These are phyloP conservation scores for Characodon lateralis DNA, from an alignment of 2,797 vertebrate species.

Conservation along the genomic window DNA sequence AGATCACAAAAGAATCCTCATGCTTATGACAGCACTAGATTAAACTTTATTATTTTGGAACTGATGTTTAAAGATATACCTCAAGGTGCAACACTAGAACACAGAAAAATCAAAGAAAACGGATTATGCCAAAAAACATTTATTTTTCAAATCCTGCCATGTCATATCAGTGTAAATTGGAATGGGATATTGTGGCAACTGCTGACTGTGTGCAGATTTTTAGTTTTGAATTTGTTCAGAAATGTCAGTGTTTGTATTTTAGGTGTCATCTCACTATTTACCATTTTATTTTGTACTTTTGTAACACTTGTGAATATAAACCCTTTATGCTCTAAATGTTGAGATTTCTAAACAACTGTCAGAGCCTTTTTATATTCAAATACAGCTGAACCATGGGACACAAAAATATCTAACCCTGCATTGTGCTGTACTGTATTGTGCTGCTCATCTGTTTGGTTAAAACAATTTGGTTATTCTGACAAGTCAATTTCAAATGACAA, in stretches of 20 bases:
- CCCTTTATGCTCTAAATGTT: neutral
- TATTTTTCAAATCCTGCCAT: neutral
- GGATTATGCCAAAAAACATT: conserved; percentile 3
- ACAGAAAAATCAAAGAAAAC: conserved; percentile 16
- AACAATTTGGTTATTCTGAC: conserved; percentile 1
- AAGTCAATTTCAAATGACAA: conserved; percentile 23
- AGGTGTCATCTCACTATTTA: conserved; percentile 4
- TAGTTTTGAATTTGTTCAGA: conserved; percentile 12
- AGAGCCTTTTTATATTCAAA: no score
- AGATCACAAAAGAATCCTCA: neutral
- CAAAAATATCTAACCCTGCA: neutral
- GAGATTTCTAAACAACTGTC: neutral
- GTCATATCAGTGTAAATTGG: conserved; percentile 19
- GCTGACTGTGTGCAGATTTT: conserved; percentile 2
- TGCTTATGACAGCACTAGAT: neutral
- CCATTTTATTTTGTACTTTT: neutral
- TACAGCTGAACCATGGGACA: neutral
- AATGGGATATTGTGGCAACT: conserved; percentile 22
- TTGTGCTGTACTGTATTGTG: no score
- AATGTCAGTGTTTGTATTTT: neutral
- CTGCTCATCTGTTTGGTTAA: neutral
- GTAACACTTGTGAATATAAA: conserved; percentile 15
- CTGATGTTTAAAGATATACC: neutral
- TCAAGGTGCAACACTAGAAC: conserved; percentile 13
- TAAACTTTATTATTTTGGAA: neutral